These are phyloP conservation scores for Corvus moneduloides DNA, from an alignment of 2,113 vertebrate species.

Conservation along the genomic window DNA sequence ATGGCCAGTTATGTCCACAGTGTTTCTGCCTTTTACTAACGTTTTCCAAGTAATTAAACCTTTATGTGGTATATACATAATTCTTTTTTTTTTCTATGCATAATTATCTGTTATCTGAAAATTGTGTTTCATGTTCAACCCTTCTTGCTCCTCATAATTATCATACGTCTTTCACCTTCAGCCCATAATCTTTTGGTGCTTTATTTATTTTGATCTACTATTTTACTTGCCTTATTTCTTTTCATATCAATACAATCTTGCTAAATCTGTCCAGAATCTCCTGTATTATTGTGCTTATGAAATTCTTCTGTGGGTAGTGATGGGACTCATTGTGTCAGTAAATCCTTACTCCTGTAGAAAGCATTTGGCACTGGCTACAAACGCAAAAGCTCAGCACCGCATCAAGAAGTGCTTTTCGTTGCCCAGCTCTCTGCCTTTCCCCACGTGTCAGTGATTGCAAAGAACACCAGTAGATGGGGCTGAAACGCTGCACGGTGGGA, in stretches of 20 bases:
- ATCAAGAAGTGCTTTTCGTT: neutral
- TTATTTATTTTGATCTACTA: neutral
- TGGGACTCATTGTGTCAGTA: neutral
- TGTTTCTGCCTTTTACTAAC: neutral
- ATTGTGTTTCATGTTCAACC: neutral
- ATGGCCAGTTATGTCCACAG: neutral
- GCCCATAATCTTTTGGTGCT: neutral
- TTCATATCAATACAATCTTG: neutral
- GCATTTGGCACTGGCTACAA: neutral
- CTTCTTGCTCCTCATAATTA: neutral
- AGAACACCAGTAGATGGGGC: neutral
- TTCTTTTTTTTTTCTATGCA: neutral
- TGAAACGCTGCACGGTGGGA: neutral
- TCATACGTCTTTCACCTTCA: neutral
- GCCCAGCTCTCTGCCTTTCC: no score
- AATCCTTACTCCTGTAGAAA: neutral
- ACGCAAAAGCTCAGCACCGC: neutral
- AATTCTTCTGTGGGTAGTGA: neutral
- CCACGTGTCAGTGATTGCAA: rapidly evolving
- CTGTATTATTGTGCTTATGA: neutral
- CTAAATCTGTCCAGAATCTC: neutral
- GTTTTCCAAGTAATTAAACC: neutral
- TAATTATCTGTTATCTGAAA: neutral
- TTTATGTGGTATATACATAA: neutral
- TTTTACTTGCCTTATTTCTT: neutral